A percentile compares a stretch with the other conserved stretches of the same genome.
Evolutionary conservation across 1,140 invertebrate species (phyloP).

Genomic region (Eueides isabella): DNA sequence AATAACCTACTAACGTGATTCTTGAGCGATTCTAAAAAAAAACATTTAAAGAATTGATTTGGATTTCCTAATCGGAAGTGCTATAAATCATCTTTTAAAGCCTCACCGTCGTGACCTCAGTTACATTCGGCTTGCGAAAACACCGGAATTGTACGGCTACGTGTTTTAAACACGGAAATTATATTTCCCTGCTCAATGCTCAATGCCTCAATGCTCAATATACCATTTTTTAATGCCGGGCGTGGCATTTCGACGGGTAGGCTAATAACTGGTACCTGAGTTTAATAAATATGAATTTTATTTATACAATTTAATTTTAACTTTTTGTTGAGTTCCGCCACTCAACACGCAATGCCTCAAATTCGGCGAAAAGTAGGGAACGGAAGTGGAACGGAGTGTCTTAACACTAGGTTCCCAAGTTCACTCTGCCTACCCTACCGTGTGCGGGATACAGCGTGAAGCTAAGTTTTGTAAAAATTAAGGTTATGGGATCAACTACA

Average conservation of each 20-base stretch:
- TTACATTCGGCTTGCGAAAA: conserved; percentile 53
- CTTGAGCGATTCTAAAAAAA: too few species aligned
- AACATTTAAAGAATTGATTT: conserved; percentile 22
- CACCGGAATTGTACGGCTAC: conserved; percentile 55
- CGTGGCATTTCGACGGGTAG: conserved; percentile 37
- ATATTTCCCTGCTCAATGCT: conserved; percentile 17
- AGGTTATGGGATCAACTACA: too few species aligned
- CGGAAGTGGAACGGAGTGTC: too few species aligned
- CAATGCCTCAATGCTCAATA: neutral
- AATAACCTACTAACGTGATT: conserved; percentile 40
- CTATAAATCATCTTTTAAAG: conserved; percentile 62
- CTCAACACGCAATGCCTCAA: too few species aligned
- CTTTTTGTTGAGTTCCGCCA: too few species aligned
- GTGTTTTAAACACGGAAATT: conserved; percentile 57
- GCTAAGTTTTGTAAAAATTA: too few species aligned
- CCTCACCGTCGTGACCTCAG: conserved; percentile 49
- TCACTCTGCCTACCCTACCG: too few species aligned
- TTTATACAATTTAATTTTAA: too few species aligned
- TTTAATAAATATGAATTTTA: too few species aligned
- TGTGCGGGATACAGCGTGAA: too few species aligned
- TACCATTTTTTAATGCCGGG: conserved; percentile 23
- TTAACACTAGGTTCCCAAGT: too few species aligned
- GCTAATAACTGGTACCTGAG: conserved; percentile 14
- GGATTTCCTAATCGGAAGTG: conserved; percentile 57
- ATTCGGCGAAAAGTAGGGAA: too few species aligned